Percentiles rank a stretch among this genome's conserved stretches.
Conservation (phyloP, 2,888 invertebrate genomes). For the Anorthoa munda region DNA sequence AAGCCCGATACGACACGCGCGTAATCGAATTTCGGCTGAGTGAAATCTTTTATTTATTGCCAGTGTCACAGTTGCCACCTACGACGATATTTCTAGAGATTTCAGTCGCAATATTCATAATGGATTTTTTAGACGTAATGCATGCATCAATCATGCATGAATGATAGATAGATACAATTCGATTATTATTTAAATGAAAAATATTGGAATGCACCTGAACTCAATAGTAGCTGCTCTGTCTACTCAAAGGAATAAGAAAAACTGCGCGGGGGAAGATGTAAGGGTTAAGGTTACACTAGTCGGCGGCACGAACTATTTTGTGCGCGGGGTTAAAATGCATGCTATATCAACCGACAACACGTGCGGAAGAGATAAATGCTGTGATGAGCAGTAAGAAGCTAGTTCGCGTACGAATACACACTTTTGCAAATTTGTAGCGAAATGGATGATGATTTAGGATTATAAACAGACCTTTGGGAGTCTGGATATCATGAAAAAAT, state of each 20-base stretch:
- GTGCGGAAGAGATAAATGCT: no score
- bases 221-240: background rate
- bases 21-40: constrained; percentile 73
- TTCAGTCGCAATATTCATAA: constrained; percentile 36
- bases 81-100: constrained; percentile 28
- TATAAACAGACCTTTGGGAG: no score
- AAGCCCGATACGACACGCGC: constrained; percentile 71
- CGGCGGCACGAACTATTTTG: no score
- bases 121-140: constrained; percentile 1
- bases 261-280: background rate
- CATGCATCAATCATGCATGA: constrained; percentile 39
- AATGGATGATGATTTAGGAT: no score
- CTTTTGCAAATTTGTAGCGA: no score
- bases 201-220: constrained; percentile 30
- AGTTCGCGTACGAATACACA: no score
- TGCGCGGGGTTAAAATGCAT: no score
- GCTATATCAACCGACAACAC: no score
- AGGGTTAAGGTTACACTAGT: no score
- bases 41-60: constrained; percentile 69
- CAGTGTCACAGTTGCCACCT: constrained; percentile 37
- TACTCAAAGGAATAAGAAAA: background rate
- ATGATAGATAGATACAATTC: constrained; percentile 24
- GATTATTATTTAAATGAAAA: constrained; percentile 32
- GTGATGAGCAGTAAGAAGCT: no score
- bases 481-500: no score